phyloP scores from a whole-genome alignment of 2,113 vertebrate genomes.

The Apteryx owenii region DNA sequence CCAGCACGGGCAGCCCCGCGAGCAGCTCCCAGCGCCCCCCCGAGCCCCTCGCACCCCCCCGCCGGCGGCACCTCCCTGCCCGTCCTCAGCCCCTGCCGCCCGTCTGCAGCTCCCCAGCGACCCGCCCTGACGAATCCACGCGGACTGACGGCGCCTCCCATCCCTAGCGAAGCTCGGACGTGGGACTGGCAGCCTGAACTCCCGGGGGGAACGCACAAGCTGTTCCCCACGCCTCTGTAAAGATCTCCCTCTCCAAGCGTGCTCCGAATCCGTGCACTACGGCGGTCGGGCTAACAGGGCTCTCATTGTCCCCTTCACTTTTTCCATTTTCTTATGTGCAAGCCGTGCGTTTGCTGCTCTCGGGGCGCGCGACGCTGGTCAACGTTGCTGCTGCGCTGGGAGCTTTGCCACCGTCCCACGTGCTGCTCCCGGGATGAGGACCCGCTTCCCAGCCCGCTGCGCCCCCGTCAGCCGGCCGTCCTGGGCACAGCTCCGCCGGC shows the following conservation, averaged over 20 bases:
- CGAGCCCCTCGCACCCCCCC: too few relatives aligned
- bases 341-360: neutral
- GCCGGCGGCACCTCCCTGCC: too few relatives aligned
- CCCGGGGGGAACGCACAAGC: neutral
- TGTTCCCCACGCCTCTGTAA: accelerated
- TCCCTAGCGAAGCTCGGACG: neutral
- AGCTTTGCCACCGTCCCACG: neutral
- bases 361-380: neutral
- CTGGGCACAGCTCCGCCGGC: neutral
- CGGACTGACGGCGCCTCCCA: accelerated
- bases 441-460: neutral
- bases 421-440: neutral
- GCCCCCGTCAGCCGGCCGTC: neutral
- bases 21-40: too few relatives aligned
- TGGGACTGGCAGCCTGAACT: accelerated
- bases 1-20: too few relatives aligned
- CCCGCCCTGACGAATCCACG: neutral
- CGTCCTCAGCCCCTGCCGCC: neutral
- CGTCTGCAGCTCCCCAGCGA: neutral
- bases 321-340: constrained; percentile 21
- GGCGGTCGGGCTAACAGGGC: constrained; percentile 39
- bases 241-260: neutral
- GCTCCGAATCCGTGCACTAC: neutral
- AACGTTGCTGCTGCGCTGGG: accelerated
- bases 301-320: constrained; percentile 48